Conservation (phyloP, 2,888 invertebrate species). For the Allophyes oxyacanthae region DNA sequence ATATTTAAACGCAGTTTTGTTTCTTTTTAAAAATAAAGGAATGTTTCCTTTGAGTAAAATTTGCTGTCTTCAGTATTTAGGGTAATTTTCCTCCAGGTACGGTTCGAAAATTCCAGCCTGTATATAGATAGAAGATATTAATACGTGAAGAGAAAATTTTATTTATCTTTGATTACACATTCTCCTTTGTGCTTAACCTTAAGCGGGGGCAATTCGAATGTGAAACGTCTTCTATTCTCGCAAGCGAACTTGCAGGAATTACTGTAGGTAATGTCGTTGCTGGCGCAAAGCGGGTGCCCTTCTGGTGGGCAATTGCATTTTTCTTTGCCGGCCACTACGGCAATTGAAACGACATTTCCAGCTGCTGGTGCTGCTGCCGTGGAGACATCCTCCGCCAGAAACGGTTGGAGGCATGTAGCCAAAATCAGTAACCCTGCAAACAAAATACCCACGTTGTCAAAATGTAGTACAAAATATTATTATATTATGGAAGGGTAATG, state of each 20-base stretch:
- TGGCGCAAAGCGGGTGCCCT: conserved; percentile 58
- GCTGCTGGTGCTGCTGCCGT: background rate
- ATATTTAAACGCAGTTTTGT: too few species aligned
- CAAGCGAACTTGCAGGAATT: conserved; percentile 62
- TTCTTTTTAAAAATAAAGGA: too few species aligned
- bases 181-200: conserved; percentile 46
- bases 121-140: too few species aligned
- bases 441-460: background rate
- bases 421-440: conserved; percentile 23
- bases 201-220: conserved; percentile 44
- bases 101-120: too few species aligned
- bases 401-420: conserved; percentile 20
- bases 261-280: conserved; percentile 59
- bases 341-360: background rate
- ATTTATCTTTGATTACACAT: too few species aligned
- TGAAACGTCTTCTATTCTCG: conserved; percentile 54
- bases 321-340: conserved; percentile 24
- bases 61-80: too few species aligned
- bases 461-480: background rate
- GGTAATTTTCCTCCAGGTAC: too few species aligned
- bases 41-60: too few species aligned
- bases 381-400: conserved; percentile 4
- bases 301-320: conserved; percentile 33
- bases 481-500: background rate
- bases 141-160: too few species aligned